Base-by-base conservation (phyloP, 2,113 vertebrate genomes). In the Cyanoramphus novaezelandiae region DNA sequence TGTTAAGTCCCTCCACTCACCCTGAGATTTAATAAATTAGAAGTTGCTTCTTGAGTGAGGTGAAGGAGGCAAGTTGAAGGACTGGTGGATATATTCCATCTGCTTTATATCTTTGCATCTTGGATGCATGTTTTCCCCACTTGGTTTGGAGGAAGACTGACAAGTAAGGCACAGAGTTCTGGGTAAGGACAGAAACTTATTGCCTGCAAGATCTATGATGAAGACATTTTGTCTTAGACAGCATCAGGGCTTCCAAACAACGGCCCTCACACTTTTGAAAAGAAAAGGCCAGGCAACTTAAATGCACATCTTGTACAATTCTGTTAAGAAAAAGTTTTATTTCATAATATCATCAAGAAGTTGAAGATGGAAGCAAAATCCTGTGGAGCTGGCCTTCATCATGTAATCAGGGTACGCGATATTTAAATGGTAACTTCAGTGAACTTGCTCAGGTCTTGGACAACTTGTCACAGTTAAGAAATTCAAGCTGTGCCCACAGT, bases 121-220 rank as follows among this genome's bases (percentile, higher is more conserved):
- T 25, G 0, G 33, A n/a, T 85, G 77, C 49, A 71, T 92, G 39
- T 76, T 79, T 71, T 77, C 69, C 72, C 49, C 35, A 43, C 83
- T 93, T 82, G 88, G 71, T 80, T 75, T 94, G 93, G 86, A 95
- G 77, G 92, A 95, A 91, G 94, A 77, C 44, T 80, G 92, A 88
- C 68, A 92, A 91, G 57, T 88, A 62, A 96, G 60, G 63, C 70
- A 68, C 83, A 79, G 79, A 5, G 3, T 91, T 64, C 69, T 2
- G 0, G 91, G 28, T 23, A 57, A 70, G 70, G 71, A 85, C 87
- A 87, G 93, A 94, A 95, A 92, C 49, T 86, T 93, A 52, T 69
- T 77, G 60, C 59, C 93, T 89, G 72, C 39, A 70, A 81, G 57
- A 78, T 79, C 76, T 90, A 60, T 86, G 44, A 88, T 88, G 52